Evolutionary conservation across 2,113 vertebrate genomes (phyloP).

Genomic region (Grantiella picta): DNA sequence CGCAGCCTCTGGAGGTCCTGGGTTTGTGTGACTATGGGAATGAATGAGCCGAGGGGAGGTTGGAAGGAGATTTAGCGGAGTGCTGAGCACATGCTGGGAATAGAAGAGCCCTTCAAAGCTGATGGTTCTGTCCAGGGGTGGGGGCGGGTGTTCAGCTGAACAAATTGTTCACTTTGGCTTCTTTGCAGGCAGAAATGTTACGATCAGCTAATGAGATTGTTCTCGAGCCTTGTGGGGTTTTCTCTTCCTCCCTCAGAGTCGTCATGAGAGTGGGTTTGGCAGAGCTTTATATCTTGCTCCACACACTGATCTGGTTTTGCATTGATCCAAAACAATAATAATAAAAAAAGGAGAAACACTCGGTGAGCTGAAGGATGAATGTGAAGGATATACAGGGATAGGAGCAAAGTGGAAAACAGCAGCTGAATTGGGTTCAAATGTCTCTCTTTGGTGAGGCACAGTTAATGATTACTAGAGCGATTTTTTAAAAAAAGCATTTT

Average conservation of each 20-base stretch:
- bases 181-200: slow-evolving; percentile 9
- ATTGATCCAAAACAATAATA: neutral
- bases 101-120: slow-evolving; percentile 13
- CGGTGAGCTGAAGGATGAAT: neutral
- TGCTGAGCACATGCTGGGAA: neutral
- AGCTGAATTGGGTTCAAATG: neutral
- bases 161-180: slow-evolving; percentile 50
- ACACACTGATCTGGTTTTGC: neutral
- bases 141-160: slow-evolving; percentile 34
- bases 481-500: neutral
- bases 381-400: neutral
- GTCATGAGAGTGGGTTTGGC: neutral
- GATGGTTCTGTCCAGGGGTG: neutral
- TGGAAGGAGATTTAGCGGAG: neutral
- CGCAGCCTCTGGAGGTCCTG: neutral
- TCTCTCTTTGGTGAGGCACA: neutral
- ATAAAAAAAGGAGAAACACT: neutral
- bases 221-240: neutral
- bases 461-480: neutral
- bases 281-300: neutral
- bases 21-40: neutral
- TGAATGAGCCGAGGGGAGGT: neutral
- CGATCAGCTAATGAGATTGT: slow-evolving; percentile 17
- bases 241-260: neutral
- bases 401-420: neutral